Evolutionary conservation across 1,140 invertebrate genomes (phyloP).

Genomic region (Drosophila athabasca): DNA sequence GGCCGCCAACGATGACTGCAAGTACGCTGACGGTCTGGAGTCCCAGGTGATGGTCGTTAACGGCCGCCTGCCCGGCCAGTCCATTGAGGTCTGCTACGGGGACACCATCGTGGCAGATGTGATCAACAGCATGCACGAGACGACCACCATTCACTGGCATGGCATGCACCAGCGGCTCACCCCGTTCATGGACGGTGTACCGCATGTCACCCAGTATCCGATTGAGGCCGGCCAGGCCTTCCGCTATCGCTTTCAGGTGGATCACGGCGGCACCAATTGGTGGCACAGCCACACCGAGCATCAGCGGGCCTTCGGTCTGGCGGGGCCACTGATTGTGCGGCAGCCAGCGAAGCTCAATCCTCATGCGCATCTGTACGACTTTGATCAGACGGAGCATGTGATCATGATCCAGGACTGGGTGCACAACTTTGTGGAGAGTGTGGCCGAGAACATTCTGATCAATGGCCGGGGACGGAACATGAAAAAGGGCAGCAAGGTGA

Average conservation of each 20-base stretch:
- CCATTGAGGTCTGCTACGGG: constrained; percentile 85
- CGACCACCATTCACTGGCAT: constrained; percentile 85
- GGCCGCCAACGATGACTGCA: constrained; percentile 84
- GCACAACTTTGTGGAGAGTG: constrained; percentile 75
- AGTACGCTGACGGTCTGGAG: constrained; percentile 85
- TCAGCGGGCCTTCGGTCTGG: constrained; percentile 84
- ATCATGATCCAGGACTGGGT: constrained; percentile 83
- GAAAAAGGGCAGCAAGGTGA: constrained; percentile 51
- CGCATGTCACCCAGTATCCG: constrained; percentile 89
- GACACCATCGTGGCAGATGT: constrained; percentile 86
- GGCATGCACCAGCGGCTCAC: constrained; percentile 84
- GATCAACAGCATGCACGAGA: constrained; percentile 84
- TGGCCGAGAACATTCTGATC: constrained; percentile 84
- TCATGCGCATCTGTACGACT: constrained; percentile 78
- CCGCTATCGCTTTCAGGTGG: constrained; percentile 85
- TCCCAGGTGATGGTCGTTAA: constrained; percentile 86
- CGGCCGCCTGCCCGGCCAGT: constrained; percentile 86
- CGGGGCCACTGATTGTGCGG: constrained; percentile 84
- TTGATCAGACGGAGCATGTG: constrained; percentile 76
- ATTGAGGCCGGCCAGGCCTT: constrained; percentile 85
- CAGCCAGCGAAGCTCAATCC: constrained; percentile 67
- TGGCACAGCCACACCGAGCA: constrained; percentile 83
- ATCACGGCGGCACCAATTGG: constrained; percentile 83
- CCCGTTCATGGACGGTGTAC: constrained; percentile 88
- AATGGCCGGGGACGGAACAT: constrained; percentile 85